phyloP scores from a whole-genome alignment of 1,140 invertebrate species.

The Bombus balteatus region DNA sequence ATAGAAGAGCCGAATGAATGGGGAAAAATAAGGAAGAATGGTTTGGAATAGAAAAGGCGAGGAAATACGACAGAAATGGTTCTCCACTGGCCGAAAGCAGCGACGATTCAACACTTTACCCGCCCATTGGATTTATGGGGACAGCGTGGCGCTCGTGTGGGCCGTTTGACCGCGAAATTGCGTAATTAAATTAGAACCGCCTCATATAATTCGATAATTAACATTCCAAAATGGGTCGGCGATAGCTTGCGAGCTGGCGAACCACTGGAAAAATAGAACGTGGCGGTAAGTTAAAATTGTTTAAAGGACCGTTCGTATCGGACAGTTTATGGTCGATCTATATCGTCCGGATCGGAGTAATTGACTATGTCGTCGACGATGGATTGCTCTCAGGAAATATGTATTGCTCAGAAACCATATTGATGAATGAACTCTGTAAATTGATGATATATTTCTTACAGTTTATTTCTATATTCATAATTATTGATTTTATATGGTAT shows the following conservation, averaged over 20 bases:
- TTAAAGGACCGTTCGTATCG: background rate
- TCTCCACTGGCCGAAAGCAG: conserved; percentile 3
- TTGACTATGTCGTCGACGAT: background rate
- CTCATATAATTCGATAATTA: conserved; percentile 59
- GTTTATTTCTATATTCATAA: background rate
- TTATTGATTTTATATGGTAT: background rate
- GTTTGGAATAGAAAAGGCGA: background rate
- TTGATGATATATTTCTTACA: background rate
- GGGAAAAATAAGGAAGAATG: background rate
- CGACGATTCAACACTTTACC: conserved; percentile 26
- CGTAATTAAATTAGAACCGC: conserved; percentile 64
- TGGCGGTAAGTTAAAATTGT: background rate
- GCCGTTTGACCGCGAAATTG: conserved; percentile 49
- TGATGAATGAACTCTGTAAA: background rate
- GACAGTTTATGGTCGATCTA: background rate
- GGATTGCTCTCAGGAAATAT: background rate
- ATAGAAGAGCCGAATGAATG: background rate
- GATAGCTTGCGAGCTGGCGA: background rate
- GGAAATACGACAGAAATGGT: background rate
- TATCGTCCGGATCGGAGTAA: background rate
- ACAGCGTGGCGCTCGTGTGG: background rate
- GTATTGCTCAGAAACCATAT: background rate
- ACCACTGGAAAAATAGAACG: background rate
- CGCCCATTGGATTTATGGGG: conserved; percentile 9
- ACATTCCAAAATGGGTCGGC: background rate